Evolutionary conservation across 2,113 vertebrate species (phyloP), one percentile per base, ranked within the genome.

Genomic region (Panthera leo): DNA sequence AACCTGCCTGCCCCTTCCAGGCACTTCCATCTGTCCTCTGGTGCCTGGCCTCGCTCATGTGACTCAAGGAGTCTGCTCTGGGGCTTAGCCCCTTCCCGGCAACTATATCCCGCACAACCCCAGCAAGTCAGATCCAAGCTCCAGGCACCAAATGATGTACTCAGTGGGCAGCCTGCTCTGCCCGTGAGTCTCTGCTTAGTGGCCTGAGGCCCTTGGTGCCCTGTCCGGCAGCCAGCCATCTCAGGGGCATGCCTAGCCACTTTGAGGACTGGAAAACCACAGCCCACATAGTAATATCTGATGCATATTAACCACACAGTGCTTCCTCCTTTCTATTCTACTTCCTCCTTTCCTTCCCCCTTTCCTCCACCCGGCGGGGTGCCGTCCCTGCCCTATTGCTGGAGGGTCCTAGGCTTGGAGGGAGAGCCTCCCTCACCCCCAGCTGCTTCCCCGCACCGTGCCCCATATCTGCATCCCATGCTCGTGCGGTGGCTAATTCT

Each of bases 401-500:
- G 42, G 83, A 65, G 58, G 67, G 84, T 70, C 16, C 67, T 65
- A 29, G 85, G 45, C 82, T 76, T 76, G 4, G n/a, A 65, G 90
- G 53, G 70, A 96, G 85, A 79, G 70, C 36, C 85, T 80, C 92
- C 73, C 31, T 93, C 39, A 51, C 70, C 89, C 92, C 84, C 67
- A n/a, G 29, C 85, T 51, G 55, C 94, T 95, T 95, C 45, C 92
- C 93, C 19, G 23, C 83, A 39, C 90, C 0, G 7, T 86, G 97
- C 39, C 96, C 98, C 63, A 18, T 3, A 91, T 92, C 98, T 96
- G 97, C 95, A 95, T 89, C 97, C 93, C 92, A 27, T 34, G 21
- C 98, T 98, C 92, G 70, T 86, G 42, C 88, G 45, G 95, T 11
- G 97, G 96, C 98, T 98, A 98, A 99, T 98, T 99, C 98, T 92